Conservation (phyloP, 2,797 vertebrate genomes). For the Centropyge bicolor region DNA sequence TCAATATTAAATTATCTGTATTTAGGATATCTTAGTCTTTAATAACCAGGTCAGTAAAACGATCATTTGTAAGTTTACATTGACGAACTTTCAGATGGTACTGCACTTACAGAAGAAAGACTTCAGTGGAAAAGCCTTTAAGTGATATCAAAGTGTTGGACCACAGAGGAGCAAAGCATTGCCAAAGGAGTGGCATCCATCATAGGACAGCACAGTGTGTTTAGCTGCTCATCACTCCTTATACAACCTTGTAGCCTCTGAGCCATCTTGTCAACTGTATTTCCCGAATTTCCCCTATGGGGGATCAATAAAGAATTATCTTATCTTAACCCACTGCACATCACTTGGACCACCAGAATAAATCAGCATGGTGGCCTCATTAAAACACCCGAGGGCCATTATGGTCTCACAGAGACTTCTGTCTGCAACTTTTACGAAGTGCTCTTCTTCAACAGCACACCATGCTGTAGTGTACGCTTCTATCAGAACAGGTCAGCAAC, state of each 20-base stretch:
- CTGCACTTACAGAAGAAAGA: not conserved
- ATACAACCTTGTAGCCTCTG: not conserved
- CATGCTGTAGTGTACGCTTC: not conserved
- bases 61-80: not conserved
- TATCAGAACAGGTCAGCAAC: not conserved
- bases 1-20: not conserved
- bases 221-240: slow-evolving; percentile 5
- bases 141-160: not conserved
- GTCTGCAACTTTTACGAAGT: not conserved
- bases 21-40: not conserved
- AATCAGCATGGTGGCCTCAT: slow-evolving; percentile 25
- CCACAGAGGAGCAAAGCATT: not conserved
- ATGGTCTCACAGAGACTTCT: not conserved
- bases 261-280: slow-evolving; percentile 15
- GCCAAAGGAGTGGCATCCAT: not conserved
- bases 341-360: slow-evolving; percentile 13
- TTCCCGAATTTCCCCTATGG: no score
- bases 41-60: not conserved
- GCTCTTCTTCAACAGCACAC: not conserved
- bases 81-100: not conserved
- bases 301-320: no score
- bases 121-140: not conserved
- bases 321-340: slow-evolving; percentile 14
- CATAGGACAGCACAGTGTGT: not conserved
- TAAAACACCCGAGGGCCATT: not conserved